Conservation (phyloP, 2,113 vertebrate species). For the Monarcha castaneiventris region DNA sequence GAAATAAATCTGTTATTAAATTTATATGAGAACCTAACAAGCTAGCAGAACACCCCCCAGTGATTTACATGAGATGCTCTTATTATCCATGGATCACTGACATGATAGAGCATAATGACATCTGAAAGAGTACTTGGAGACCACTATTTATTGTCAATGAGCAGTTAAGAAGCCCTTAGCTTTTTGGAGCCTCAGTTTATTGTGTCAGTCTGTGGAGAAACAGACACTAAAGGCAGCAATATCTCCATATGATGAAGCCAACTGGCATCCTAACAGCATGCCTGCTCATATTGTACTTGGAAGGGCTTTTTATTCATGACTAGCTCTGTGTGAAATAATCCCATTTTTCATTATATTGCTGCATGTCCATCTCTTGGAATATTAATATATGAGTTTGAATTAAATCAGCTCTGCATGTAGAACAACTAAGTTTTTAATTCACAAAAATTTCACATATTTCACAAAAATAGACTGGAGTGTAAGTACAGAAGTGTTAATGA, state of each 20-base stretch:
- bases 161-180: conserved; percentile 54
- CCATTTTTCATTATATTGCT: neutral
- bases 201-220: conserved; percentile 53
- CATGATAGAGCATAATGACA: conserved; percentile 32
- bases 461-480: neutral
- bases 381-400: neutral
- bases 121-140: conserved; percentile 54
- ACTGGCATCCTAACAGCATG: conserved; percentile 43
- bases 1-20: conserved; percentile 48
- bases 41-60: conserved; percentile 21
- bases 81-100: conserved; percentile 55
- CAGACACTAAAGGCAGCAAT: conserved; percentile 43
- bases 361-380: neutral
- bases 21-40: conserved; percentile 50
- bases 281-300: conserved; percentile 35
- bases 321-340: conserved; percentile 41
- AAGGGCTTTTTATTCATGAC: conserved; percentile 29
- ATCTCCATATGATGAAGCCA: conserved; percentile 49
- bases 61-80: conserved; percentile 16
- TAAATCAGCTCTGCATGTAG: neutral
- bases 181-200: conserved; percentile 44
- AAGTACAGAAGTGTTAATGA: neutral
- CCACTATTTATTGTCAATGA: conserved; percentile 55
- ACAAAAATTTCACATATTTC: neutral
- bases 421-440: neutral